Evolutionary conservation across 2,888 invertebrate genomes (phyloP).

Genomic region (Acanthosepion lycidas): DNA sequence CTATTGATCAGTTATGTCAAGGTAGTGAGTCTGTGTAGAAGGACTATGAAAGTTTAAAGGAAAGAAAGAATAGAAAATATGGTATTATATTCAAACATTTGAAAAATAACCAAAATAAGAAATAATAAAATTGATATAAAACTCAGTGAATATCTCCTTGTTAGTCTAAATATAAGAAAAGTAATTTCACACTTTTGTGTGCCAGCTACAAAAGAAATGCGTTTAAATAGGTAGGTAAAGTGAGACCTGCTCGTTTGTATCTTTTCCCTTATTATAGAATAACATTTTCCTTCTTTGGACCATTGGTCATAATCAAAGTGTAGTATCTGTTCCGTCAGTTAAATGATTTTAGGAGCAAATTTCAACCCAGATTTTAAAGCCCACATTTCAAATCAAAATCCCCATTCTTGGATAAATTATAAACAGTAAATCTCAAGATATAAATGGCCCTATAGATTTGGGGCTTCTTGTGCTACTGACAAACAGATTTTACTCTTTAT

Average conservation of each 20-base stretch:
- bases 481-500: not conserved
- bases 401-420: not conserved
- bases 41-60: no score
- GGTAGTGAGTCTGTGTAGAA: no score
- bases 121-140: no score
- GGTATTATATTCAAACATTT: no score
- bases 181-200: no score
- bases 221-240: not conserved
- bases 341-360: not conserved
- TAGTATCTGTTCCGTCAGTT: slow-evolving; percentile 18
- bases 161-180: no score
- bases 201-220: no score
- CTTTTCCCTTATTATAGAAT: not conserved
- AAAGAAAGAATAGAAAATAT: no score
- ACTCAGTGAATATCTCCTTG: no score
- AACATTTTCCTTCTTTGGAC: not conserved
- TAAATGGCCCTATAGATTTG: not conserved
- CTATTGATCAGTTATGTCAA: no score
- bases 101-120: no score
- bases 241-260: slow-evolving; percentile 33
- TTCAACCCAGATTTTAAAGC: not conserved
- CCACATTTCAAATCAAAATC: not conserved
- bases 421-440: not conserved
- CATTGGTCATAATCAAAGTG: not conserved
- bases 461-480: not conserved